These are phyloP conservation scores for Celastrina argiolus DNA, from an alignment of 2,888 invertebrate genomes.

Conservation along the genomic window DNA sequence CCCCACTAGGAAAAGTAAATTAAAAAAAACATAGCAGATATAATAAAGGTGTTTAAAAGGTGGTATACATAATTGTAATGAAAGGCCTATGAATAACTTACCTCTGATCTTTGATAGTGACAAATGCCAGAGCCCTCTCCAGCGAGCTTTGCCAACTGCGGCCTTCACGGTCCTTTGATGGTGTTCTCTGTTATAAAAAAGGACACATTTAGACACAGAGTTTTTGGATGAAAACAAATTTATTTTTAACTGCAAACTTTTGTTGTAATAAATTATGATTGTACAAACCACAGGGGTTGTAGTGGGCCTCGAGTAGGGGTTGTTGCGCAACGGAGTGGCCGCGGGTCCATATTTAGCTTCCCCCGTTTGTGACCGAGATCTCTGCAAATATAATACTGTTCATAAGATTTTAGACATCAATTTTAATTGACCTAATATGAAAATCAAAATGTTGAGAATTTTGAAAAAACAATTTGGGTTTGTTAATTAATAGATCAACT, in stretches of 20 bases:
- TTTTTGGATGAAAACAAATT: no score
- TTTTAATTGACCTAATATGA: no score
- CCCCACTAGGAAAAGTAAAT: no score
- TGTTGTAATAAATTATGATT: no score
- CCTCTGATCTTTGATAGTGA: constrained; percentile 67
- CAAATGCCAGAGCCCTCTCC: constrained; percentile 61
- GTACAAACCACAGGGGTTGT: constrained; percentile 51
- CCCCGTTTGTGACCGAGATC: constrained; percentile 59
- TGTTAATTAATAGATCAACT: no score
- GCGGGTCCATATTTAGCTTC: constrained; percentile 48
- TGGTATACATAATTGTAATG: no score
- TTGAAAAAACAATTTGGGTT: no score
- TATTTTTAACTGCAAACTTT: background rate
- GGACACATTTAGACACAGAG: background rate
- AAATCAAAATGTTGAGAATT: no score
- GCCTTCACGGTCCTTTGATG: constrained; percentile 54
- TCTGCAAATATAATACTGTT: constrained; percentile 40
- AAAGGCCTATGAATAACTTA: background rate
- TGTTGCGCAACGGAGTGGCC: constrained; percentile 54
- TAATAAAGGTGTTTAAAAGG: no score
- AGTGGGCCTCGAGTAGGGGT: constrained; percentile 48
- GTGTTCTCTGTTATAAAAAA: constrained; percentile 53
- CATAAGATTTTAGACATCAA: no score
- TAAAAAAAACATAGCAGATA: no score
- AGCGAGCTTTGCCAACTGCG: constrained; percentile 57